A percentile compares a stretch with the other conserved stretches of the same genome.
phyloP scores from a whole-genome alignment of 2,113 vertebrate genomes.

The Phocoena sinus region DNA sequence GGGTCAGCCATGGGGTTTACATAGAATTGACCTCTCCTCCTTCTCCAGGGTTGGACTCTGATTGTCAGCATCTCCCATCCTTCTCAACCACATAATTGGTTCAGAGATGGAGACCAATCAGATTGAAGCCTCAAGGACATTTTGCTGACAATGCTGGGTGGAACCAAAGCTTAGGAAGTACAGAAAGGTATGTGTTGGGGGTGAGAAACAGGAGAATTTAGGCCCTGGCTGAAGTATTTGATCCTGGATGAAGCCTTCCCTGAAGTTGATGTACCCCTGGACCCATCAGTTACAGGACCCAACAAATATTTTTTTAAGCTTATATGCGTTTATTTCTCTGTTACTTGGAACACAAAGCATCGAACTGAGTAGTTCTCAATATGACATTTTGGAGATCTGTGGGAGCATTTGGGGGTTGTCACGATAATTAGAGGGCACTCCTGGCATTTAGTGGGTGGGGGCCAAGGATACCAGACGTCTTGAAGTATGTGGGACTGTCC shows the following conservation, averaged over 20 bases:
- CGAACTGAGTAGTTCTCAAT: background rate
- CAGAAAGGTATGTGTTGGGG: background rate
- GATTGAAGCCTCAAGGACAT: background rate
- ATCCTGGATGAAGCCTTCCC: background rate
- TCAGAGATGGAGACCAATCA: background rate
- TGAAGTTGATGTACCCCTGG: background rate
- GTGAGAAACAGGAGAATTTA: background rate
- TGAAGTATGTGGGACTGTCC: background rate
- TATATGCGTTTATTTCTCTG: background rate
- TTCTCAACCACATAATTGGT: background rate
- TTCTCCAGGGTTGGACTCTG: background rate
- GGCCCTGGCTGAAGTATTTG: background rate
- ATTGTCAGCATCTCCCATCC: too few relatives aligned
- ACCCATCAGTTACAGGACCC: background rate
- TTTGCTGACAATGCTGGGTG: background rate
- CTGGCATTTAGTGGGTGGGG: background rate
- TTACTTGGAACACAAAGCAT: background rate
- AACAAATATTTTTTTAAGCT: background rate
- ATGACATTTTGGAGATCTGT: background rate
- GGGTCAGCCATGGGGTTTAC: background rate
- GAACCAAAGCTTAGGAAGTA: background rate
- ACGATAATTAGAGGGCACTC: background rate
- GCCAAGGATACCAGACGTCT: background rate
- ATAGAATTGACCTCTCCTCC: background rate
- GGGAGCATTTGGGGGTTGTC: background rate